Evolutionary conservation across 2,113 vertebrate species (phyloP).

Genomic region (Brachyhypopomus gauderio): DNA sequence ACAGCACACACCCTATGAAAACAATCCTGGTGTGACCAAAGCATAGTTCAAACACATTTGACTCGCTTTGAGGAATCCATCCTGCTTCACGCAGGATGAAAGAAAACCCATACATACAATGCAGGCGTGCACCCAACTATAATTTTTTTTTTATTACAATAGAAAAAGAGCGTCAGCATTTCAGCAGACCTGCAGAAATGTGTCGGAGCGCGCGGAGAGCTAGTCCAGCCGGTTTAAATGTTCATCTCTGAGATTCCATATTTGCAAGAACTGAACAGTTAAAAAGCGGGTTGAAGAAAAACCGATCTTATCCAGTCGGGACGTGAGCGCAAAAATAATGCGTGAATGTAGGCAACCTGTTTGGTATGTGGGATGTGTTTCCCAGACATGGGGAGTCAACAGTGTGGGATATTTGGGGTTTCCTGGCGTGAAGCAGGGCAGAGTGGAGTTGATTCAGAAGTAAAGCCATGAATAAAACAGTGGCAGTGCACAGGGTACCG

Average conservation of each 20-base stretch:
- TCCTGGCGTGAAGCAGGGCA: conserved; percentile 22
- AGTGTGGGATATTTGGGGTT: conserved; percentile 14
- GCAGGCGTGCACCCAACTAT: background rate
- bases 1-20: conserved; percentile 12
- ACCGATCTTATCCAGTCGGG: too few relatives aligned
- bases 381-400: background rate
- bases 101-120: background rate
- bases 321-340: too few relatives aligned
- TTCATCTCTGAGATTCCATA: too few relatives aligned
- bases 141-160: too few relatives aligned
- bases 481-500: conserved; percentile 17
- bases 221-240: too few relatives aligned
- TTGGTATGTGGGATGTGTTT: conserved; percentile 24
- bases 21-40: conserved; percentile 3
- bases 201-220: background rate
- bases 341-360: background rate
- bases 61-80: background rate
- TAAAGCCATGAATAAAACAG: conserved; percentile 43
- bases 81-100: background rate
- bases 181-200: background rate
- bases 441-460: conserved; percentile 46
- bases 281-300: too few relatives aligned
- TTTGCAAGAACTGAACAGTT: too few relatives aligned
- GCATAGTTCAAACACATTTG: conserved; percentile 8
- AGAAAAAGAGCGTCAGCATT: background rate